Conservation (phyloP, 2,797 vertebrate species). For the Austrolebias charrua region DNA sequence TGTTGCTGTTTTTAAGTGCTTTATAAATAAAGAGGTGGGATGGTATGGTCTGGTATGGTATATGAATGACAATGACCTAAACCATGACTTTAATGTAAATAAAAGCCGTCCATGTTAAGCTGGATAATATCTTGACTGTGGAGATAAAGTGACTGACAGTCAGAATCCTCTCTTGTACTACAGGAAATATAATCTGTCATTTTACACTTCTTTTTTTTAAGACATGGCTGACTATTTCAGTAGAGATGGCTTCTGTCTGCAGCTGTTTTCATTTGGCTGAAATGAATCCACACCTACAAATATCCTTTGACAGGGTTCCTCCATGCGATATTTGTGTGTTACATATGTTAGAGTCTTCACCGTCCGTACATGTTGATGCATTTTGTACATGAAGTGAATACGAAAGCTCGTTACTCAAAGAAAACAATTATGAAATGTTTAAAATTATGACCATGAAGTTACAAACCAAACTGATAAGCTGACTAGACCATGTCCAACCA, state of each 20-base stretch:
- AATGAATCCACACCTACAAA: constrained; percentile 40
- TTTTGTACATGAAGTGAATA: no score
- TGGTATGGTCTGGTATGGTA: no score
- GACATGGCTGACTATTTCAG: constrained; percentile 59
- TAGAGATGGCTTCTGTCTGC: constrained; percentile 48
- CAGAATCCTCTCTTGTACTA: constrained; percentile 35
- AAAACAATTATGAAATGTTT: constrained; percentile 11
- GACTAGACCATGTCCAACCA: no score
- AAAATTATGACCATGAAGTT: no score
- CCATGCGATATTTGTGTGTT: constrained; percentile 28
- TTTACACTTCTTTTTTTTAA: constrained; percentile 54
- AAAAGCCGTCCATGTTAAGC: constrained; percentile 27
- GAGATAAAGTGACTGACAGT: constrained; percentile 30
- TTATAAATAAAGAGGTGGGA: no score
- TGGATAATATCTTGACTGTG: constrained; percentile 37
- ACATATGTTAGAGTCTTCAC: constrained; percentile 6
- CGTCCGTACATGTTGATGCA: background rate
- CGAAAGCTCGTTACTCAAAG: constrained; percentile 19
- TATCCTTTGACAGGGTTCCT: constrained; percentile 40
- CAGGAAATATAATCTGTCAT: constrained; percentile 58
- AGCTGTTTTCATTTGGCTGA: constrained; percentile 43
- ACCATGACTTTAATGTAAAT: constrained; percentile 14
- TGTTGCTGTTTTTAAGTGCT: no score
- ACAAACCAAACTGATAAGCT: no score
- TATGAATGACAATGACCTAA: no score